These are phyloP conservation scores for Scomberomorus guttatus DNA, from an alignment of 2,797 vertebrate genomes.

Conservation along the genomic window DNA sequence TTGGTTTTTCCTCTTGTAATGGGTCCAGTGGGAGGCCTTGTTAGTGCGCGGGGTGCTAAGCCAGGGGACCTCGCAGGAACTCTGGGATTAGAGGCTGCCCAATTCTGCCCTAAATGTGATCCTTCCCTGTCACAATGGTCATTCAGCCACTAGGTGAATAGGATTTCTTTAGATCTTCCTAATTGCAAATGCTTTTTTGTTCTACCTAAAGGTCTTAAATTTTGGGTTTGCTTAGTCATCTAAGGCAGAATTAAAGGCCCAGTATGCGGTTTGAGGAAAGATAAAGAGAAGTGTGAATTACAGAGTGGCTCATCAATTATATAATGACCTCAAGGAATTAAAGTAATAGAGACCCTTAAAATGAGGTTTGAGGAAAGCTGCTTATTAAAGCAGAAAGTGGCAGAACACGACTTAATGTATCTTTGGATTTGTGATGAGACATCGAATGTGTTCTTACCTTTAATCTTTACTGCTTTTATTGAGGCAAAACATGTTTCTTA, in stretches of 20 bases:
- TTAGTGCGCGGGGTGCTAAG: conserved; percentile 71
- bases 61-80: conserved; percentile 72
- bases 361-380: conserved; percentile 12
- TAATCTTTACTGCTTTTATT: neutral
- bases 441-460: neutral
- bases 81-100: conserved; percentile 70
- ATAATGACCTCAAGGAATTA: conserved; percentile 47
- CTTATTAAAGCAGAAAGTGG: conserved; percentile 22
- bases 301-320: conserved; percentile 46
- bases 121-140: conserved; percentile 64
- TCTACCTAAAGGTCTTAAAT: conserved; percentile 42
- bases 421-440: conserved; percentile 17
- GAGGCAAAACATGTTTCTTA: neutral
- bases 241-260: conserved; percentile 47
- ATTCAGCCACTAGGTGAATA: conserved; percentile 64
- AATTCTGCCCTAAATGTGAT: conserved; percentile 65
- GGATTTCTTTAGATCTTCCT: conserved; percentile 68
- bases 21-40: conserved; percentile 77
- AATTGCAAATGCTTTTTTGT: conserved; percentile 58
- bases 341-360: conserved; percentile 28
- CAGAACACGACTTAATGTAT: conserved; percentile 11
- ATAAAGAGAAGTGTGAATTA: conserved; percentile 49
- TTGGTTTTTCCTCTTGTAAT: conserved; percentile 81
- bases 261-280: conserved; percentile 29
- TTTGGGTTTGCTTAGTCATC: conserved; percentile 57